Evolutionary conservation across 2,113 vertebrate genomes (phyloP).

Genomic region (Gymnarchus niloticus): DNA sequence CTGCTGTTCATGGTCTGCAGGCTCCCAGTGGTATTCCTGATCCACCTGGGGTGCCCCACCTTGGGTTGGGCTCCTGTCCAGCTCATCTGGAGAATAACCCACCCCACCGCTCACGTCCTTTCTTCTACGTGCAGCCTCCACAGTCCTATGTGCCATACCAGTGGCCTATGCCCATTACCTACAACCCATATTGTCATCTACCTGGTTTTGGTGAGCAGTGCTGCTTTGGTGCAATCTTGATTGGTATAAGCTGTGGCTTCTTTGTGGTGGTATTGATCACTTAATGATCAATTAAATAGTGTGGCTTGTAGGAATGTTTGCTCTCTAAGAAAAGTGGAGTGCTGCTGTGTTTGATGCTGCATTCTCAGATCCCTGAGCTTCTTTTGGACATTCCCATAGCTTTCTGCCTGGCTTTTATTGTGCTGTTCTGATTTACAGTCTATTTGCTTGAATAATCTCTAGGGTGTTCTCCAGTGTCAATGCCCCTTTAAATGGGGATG

Average conservation of each 20-base stretch:
- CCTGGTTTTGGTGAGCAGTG: slow-evolving; percentile 51
- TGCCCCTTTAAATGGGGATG: too few relatives aligned
- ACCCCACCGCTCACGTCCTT: slow-evolving; percentile 48
- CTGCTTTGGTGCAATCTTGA: neutral
- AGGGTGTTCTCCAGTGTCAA: neutral
- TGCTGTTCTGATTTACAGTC: neutral
- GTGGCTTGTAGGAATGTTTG: neutral
- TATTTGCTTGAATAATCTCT: neutral
- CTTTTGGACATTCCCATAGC: neutral
- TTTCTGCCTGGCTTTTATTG: neutral
- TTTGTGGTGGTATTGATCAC: neutral
- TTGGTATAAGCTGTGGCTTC: neutral
- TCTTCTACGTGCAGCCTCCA: slow-evolving; percentile 58
- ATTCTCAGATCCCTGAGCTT: neutral
- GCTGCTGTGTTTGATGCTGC: neutral
- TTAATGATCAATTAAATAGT: neutral
- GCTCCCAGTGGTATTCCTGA: slow-evolving; percentile 26
- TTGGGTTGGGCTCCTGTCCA: slow-evolving; percentile 15
- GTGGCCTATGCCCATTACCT: slow-evolving; percentile 56
- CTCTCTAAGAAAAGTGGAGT: neutral
- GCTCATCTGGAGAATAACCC: slow-evolving; percentile 41
- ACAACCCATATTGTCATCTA: slow-evolving; percentile 55
- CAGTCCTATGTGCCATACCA: slow-evolving; percentile 61
- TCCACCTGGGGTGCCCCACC: slow-evolving; percentile 23
- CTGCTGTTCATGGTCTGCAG: slow-evolving; percentile 37